phyloP scores from a whole-genome alignment of 2,888 invertebrate genomes.

The Melipona beecheii region DNA sequence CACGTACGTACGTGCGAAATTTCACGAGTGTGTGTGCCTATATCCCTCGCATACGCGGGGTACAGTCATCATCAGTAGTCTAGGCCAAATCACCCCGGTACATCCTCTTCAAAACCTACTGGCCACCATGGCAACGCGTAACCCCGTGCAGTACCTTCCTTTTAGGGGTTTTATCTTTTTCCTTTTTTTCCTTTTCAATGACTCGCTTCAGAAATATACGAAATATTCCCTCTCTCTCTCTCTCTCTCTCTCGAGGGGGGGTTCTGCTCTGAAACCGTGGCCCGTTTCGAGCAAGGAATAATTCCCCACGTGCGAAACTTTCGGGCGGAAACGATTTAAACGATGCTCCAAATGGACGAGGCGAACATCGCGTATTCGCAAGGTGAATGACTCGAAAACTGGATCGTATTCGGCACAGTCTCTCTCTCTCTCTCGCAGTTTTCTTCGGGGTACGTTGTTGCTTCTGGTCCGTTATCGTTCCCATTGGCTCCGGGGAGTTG shows the following conservation, averaged over 20 bases:
- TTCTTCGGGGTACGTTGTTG: slow-evolving; percentile 25
- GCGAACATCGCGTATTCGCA: not conserved
- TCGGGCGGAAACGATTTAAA: not conserved
- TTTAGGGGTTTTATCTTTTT: not conserved
- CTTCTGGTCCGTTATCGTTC: slow-evolving; percentile 20
- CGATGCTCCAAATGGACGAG: not conserved
- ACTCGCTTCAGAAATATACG: not conserved
- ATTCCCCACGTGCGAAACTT: not conserved
- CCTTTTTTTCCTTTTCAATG: not conserved
- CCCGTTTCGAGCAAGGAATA: not conserved
- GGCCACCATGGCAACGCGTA: slow-evolving; percentile 26
- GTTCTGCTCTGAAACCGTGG: no score
- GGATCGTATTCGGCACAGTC: slow-evolving; percentile 6
- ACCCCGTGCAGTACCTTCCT: not conserved
- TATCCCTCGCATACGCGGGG: slow-evolving; percentile 67
- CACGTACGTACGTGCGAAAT: slow-evolving; percentile 77
- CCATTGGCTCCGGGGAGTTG: slow-evolving; percentile 11
- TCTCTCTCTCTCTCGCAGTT: not conserved
- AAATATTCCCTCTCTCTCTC: not conserved
- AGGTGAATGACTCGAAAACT: slow-evolving; percentile 10
- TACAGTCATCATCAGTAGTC: slow-evolving; percentile 83
- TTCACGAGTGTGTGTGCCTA: slow-evolving; percentile 65
- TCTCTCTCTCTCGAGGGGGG: no score
- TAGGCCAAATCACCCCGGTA: slow-evolving; percentile 69
- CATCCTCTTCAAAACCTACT: slow-evolving; percentile 71